phyloP scores from a whole-genome alignment of 2,797 vertebrate genomes.

The Periophthalmus magnuspinnatus region DNA sequence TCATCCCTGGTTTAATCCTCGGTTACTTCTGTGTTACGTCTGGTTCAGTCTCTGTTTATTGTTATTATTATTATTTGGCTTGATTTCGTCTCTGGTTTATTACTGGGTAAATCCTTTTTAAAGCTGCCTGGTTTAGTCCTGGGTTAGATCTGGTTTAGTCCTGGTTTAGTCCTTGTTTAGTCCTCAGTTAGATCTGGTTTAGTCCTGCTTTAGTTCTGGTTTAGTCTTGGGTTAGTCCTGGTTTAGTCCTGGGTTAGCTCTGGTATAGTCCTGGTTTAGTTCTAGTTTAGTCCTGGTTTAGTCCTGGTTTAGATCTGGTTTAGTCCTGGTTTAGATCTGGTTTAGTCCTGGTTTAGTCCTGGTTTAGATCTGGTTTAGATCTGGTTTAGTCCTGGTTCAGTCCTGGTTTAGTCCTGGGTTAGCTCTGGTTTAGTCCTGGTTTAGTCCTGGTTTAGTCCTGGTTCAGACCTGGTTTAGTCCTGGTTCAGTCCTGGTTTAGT shows the following conservation, averaged over 20 bases:
- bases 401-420: fast-evolving
- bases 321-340: not conserved
- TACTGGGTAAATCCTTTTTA: too few relatives aligned
- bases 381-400: not conserved
- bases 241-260: too few relatives aligned
- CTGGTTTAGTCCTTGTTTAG: not conserved
- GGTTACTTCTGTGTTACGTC: not conserved
- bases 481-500: too few relatives aligned
- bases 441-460: not conserved
- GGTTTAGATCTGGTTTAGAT: not conserved
- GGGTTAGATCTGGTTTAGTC: not conserved
- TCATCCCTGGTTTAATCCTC: not conserved
- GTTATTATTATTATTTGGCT: too few relatives aligned
- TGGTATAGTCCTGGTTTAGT: too few relatives aligned
- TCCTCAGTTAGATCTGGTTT: not conserved
- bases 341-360: not conserved
- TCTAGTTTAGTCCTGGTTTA: not conserved
- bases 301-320: too few relatives aligned
- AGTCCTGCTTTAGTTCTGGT: not conserved
- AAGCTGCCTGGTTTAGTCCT: not conserved
- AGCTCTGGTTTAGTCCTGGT: not conserved
- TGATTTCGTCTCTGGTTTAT: not conserved
- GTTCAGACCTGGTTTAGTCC: not conserved
- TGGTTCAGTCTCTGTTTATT: not conserved
- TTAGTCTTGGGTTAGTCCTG: not conserved